These are phyloP conservation scores for Drosophila azteca DNA, from an alignment of 1,140 invertebrate species.

Conservation along the genomic window DNA sequence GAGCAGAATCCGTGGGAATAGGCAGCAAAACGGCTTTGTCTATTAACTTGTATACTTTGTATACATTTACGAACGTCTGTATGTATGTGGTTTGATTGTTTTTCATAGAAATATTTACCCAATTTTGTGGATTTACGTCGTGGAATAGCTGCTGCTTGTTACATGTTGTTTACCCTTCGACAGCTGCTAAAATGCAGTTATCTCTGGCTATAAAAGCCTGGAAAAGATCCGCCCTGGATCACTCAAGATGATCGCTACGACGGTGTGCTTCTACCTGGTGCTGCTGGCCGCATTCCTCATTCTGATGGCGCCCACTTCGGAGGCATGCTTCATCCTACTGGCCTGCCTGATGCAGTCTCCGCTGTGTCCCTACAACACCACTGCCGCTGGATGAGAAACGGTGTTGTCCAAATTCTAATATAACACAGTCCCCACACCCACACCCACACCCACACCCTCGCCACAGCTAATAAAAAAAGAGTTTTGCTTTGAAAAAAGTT, in stretches of 20 bases:
- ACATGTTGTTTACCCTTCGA: constrained; percentile 3
- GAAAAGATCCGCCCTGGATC: not conserved
- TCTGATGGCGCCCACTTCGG: constrained; percentile 18
- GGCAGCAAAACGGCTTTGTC: too few relatives aligned
- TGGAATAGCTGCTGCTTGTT: too few relatives aligned
- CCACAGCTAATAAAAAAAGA: constrained; percentile 32
- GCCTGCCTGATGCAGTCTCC: constrained; percentile 20
- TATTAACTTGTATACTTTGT: too few relatives aligned
- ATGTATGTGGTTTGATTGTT: too few relatives aligned
- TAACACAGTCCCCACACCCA: not conserved
- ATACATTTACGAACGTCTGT: too few relatives aligned
- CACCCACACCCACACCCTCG: not conserved
- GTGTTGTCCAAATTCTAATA: not conserved
- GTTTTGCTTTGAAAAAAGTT: not conserved
- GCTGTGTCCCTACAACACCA: constrained; percentile 28
- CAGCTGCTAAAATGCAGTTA: constrained; percentile 1
- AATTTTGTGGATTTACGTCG: too few relatives aligned
- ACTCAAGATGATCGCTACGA: constrained; percentile 35
- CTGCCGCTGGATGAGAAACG: constrained; percentile 14
- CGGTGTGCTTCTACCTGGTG: constrained; percentile 39
- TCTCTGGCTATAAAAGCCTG: not conserved
- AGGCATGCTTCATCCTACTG: constrained; percentile 31
- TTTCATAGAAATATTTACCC: too few relatives aligned
- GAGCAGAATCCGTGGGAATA: too few relatives aligned
- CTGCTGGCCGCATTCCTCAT: constrained; percentile 30